A percentile compares a stretch with the other conserved stretches of the same genome.
Evolutionary conservation across 2,888 invertebrate genomes (phyloP).

Genomic region (Leptinotarsa tumamoca): DNA sequence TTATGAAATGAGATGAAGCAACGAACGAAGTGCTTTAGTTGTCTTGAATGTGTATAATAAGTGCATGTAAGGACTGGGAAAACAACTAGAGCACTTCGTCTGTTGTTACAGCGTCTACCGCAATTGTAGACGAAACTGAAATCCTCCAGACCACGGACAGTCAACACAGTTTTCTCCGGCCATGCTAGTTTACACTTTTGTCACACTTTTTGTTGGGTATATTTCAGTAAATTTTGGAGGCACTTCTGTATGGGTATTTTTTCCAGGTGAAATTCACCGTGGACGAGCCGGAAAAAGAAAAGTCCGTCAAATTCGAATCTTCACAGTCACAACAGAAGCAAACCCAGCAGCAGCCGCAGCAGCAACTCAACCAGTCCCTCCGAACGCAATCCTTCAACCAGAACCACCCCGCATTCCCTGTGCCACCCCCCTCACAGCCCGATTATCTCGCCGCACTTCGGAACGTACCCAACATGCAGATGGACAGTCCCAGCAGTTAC

Average conservation of each 20-base stretch:
- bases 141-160: too few species aligned
- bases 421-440: slow-evolving; percentile 46
- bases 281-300: slow-evolving; percentile 58
- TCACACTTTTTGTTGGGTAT: too few species aligned
- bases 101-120: too few species aligned
- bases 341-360: slow-evolving; percentile 32
- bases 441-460: slow-evolving; percentile 56
- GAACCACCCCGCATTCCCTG: slow-evolving; percentile 50
- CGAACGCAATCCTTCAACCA: slow-evolving; percentile 55
- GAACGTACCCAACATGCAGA: slow-evolving; percentile 53
- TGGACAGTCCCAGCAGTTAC: slow-evolving; percentile 42
- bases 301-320: slow-evolving; percentile 54
- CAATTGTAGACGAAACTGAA: too few species aligned
- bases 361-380: slow-evolving; percentile 45
- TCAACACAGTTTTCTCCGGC: too few species aligned
- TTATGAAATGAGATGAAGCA: too few species aligned
- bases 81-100: too few species aligned
- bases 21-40: too few species aligned
- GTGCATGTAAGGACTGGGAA: too few species aligned
- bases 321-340: slow-evolving; percentile 33
- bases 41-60: too few species aligned
- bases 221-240: too few species aligned
- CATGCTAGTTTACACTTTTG: too few species aligned
- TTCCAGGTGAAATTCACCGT: slow-evolving; percentile 64
- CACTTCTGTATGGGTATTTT: neutral